Conservation (phyloP, 1,140 invertebrate genomes). For the Drosophila pruinosa region DNA sequence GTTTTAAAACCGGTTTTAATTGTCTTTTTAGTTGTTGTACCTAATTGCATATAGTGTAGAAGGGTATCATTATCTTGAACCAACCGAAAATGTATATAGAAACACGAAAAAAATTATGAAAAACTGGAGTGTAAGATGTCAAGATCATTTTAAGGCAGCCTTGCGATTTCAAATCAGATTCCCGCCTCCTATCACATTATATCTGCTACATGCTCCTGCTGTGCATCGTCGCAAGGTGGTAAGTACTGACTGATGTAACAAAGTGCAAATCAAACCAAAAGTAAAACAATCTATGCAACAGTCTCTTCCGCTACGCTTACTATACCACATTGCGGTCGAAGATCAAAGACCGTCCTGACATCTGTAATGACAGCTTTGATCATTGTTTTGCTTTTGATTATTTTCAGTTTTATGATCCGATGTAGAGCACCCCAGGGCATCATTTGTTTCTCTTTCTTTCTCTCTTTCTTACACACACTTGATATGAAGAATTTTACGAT, state of each 20-base stretch:
- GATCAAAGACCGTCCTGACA: conserved; percentile 79
- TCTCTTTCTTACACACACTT: neutral
- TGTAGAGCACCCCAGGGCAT: conserved; percentile 22
- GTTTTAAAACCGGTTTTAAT: conserved; percentile 18
- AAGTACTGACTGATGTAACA: conserved; percentile 80
- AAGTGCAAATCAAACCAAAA: conserved; percentile 82
- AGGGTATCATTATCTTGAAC: too few relatives aligned
- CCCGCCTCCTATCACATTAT: conserved; percentile 14
- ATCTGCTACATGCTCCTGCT: conserved; percentile 40
- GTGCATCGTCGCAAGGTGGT: conserved; percentile 65
- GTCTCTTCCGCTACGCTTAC: conserved; percentile 8
- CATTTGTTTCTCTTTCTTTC: neutral
- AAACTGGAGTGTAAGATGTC: conserved; percentile 53
- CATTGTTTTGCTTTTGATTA: conserved; percentile 81
- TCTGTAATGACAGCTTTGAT: conserved; percentile 82
- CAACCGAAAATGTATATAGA: neutral
- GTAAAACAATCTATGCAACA: conserved; percentile 68
- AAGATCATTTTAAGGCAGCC: conserved; percentile 64
- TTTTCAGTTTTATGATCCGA: conserved; percentile 67
- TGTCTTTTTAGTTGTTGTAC: conserved; percentile 49
- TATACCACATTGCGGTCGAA: conserved; percentile 69
- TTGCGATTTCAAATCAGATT: conserved; percentile 9
- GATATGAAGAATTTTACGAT: conserved; percentile 49
- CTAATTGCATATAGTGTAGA: conserved; percentile 73
- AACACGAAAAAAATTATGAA: conserved; percentile 21